Base-by-base conservation (phyloP, 2,797 vertebrate species). In the Capromys pilorides region DNA sequence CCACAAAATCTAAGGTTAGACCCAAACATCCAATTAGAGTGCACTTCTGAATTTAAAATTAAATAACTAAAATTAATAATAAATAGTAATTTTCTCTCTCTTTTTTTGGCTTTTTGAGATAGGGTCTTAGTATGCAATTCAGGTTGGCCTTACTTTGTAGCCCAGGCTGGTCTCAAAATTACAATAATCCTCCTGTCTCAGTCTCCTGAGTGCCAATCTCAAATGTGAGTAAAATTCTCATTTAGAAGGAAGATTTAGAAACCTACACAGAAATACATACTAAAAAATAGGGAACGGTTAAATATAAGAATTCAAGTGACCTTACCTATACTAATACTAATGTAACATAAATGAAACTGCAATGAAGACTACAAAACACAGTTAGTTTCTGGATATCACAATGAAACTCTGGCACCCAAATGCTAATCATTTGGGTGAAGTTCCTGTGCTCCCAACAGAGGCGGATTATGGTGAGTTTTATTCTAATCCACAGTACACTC, bases 61-160 rank as follows among this genome's bases (percentile, higher is more conserved):
- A 96, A 86, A 80, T 71, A 92, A 66, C 28, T 81, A 67, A 96
- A 94, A 91, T 91, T 95, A 96, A 88, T 93, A 96, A 90, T 10
- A 54, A 31, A 33, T 45, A 28, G 28, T 45, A 31, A 2, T 0
- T 78, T 19, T 57, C 0, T 18, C 54, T 54, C 13, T 54, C 54
- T 54, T 14, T 51, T 51, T 54, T 12, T 51, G 51, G 6, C 54
- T 57, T 57, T 57, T 57, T 57, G 54, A 57, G 54, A 51, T 9
- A 57, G 54, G 54, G 16, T 57, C 54, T 57, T 57, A 57, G 14
- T 57, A 18, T 57, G 54, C 54, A 57, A 14, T 57, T 57, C 54
- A 57, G 54, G 54, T 14, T 57, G 54, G 16, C 54, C 54, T 57
- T 57, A 57, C 54, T 57, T 57, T 57, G 54, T 18, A 57, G 54